Percentiles rank a stretch among this genome's conserved stretches.
These are phyloP conservation scores for Bilobella aurantiaca DNA, from an alignment of 1,140 invertebrate genomes.

Conservation along the genomic window DNA sequence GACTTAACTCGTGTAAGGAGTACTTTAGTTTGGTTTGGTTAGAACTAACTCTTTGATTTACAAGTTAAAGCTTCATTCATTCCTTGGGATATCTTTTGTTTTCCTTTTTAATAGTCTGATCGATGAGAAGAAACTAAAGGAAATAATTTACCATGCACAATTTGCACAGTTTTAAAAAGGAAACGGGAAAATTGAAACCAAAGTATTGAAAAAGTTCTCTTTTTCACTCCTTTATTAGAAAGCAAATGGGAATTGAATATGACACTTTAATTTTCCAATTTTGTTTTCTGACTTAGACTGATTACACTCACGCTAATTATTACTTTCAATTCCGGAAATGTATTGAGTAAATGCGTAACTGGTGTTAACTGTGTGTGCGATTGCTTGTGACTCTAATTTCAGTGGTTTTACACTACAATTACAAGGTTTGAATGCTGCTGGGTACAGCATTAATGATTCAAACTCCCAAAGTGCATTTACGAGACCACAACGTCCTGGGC, in stretches of 20 bases:
- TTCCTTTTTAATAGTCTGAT: background rate
- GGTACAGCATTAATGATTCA: background rate
- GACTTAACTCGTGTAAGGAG: too few species aligned
- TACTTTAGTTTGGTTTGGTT: too few species aligned
- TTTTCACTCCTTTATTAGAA: background rate
- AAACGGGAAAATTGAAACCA: background rate
- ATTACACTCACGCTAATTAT: background rate
- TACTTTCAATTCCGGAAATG: background rate
- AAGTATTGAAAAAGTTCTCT: background rate
- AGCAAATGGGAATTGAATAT: background rate
- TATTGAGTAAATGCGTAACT: too few species aligned
- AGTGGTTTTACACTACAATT: too few species aligned
- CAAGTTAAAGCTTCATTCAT: background rate
- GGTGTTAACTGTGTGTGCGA: background rate
- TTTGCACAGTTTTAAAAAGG: background rate
- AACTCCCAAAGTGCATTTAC: background rate
- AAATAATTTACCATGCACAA: background rate
- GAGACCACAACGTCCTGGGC: background rate
- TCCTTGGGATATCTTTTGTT: background rate
- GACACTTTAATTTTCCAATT: background rate
- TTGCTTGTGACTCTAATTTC: background rate
- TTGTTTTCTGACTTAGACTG: background rate
- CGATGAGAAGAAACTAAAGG: background rate
- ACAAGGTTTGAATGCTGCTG: background rate
- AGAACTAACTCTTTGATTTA: too few species aligned